These are phyloP conservation scores for Hepsetus odoe DNA, from an alignment of 2,113 vertebrate genomes.

Conservation along the genomic window DNA sequence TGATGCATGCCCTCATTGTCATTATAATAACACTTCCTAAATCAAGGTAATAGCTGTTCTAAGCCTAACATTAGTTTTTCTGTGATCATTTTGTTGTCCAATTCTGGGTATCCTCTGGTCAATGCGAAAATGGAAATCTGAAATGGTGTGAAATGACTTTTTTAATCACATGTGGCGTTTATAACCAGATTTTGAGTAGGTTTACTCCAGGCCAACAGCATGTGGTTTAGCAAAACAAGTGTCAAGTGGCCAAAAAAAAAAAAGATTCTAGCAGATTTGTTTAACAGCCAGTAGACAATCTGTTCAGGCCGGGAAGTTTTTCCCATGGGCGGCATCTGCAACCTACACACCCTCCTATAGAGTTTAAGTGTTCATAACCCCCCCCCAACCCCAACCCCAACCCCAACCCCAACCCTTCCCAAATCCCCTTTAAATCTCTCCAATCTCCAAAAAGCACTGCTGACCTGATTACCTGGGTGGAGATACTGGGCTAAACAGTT, in stretches of 20 bases:
- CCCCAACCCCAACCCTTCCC: neutral
- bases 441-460: slow-evolving; percentile 7
- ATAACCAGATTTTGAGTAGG: slow-evolving; percentile 5
- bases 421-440: neutral
- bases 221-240: neutral
- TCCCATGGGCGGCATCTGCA: slow-evolving; percentile 1
- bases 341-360: neutral
- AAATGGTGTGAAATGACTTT: slow-evolving; percentile 13
- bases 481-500: slow-evolving; percentile 20
- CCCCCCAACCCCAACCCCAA: neutral
- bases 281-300: neutral
- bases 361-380: neutral
- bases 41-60: slow-evolving; percentile 23
- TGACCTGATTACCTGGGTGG: slow-evolving; percentile 25
- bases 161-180: neutral
- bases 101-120: slow-evolving; percentile 53
- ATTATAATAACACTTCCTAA: slow-evolving; percentile 30
- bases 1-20: slow-evolving; percentile 40
- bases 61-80: slow-evolving; percentile 3
- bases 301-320: neutral
- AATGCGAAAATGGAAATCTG: slow-evolving; percentile 26
- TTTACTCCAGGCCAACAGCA: neutral
- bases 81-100: slow-evolving; percentile 44
- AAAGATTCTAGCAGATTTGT: neutral
- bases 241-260: neutral